Conservation (phyloP, 30 jellyfish, hydroid and myxozoan species). For the Hydractinia symbiolongicarpus region DNA sequence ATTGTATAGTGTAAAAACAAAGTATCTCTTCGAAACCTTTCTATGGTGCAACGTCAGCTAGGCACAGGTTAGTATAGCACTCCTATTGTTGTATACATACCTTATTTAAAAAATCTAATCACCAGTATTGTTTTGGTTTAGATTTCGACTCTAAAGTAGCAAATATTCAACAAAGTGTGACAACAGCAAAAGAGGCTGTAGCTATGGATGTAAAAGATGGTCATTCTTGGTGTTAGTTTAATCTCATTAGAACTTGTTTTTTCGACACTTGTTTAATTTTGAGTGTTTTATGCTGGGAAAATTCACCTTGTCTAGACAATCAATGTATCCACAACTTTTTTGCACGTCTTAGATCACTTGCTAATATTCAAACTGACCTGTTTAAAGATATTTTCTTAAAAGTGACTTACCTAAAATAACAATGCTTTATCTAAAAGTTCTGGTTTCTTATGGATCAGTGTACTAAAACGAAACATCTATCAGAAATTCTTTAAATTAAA, state of each 20-base stretch:
- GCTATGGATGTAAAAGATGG: conserved; percentile 83
- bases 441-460: too few species aligned
- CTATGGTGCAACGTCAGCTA: conserved; percentile 94
- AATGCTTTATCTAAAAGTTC: too few species aligned
- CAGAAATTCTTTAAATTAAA: too few species aligned
- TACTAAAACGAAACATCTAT: too few species aligned
- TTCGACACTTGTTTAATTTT: too few species aligned
- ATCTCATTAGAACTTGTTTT: neutral
- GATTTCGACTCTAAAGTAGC: conserved; percentile 50
- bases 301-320: too few species aligned
- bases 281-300: too few species aligned
- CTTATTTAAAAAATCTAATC: neutral
- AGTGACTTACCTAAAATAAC: too few species aligned
- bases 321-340: too few species aligned
- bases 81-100: neutral
- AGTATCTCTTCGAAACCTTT: conserved; percentile 66
- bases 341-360: neutral
- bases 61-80: conserved; percentile 58
- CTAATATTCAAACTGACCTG: neutral
- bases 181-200: conserved; percentile 89
- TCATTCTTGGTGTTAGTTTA: conserved; percentile 86
- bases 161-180: conserved; percentile 73
- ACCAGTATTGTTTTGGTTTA: neutral
- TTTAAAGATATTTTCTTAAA: too few species aligned
- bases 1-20: conserved; percentile 63